Evolutionary conservation across 1,140 invertebrate species (phyloP).

Genomic region (Dryas iulia): DNA sequence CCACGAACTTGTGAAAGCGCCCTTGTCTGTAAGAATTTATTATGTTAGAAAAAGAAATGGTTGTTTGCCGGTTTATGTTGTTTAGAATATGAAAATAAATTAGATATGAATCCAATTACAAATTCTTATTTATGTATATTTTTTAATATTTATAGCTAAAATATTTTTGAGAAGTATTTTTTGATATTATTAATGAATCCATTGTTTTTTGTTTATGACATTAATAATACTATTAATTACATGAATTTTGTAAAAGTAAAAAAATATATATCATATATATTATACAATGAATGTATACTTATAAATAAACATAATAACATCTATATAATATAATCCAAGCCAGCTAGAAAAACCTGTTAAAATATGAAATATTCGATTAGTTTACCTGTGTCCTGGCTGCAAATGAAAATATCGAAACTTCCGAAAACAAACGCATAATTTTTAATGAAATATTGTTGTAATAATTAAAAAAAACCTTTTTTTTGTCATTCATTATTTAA

Average conservation of each 20-base stretch:
- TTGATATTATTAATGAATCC: no score
- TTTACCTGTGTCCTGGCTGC: slow-evolving; percentile 37
- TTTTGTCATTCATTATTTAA: not conserved
- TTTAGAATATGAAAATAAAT: no score
- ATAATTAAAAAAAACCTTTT: not conserved
- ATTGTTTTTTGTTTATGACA: no score
- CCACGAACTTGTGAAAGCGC: slow-evolving; percentile 91
- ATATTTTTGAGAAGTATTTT: no score
- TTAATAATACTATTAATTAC: not conserved
- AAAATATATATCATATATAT: no score
- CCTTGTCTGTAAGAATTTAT: slow-evolving; percentile 84
- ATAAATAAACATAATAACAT: not conserved
- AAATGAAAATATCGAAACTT: slow-evolving; percentile 1
- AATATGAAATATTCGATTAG: slow-evolving; percentile 13
- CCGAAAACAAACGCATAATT: slow-evolving; percentile 6
- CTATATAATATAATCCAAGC: slow-evolving; percentile 29
- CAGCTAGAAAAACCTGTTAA: slow-evolving; percentile 39
- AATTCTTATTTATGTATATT: not conserved
- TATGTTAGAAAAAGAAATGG: not conserved
- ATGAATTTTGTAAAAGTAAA: not conserved
- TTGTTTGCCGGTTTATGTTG: no score
- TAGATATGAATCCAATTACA: no score
- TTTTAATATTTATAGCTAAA: no score
- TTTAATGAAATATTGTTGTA: not conserved
- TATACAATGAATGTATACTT: no score